Conservation (phyloP, 1,140 invertebrate species). For the Lasioglossum baleicum region DNA sequence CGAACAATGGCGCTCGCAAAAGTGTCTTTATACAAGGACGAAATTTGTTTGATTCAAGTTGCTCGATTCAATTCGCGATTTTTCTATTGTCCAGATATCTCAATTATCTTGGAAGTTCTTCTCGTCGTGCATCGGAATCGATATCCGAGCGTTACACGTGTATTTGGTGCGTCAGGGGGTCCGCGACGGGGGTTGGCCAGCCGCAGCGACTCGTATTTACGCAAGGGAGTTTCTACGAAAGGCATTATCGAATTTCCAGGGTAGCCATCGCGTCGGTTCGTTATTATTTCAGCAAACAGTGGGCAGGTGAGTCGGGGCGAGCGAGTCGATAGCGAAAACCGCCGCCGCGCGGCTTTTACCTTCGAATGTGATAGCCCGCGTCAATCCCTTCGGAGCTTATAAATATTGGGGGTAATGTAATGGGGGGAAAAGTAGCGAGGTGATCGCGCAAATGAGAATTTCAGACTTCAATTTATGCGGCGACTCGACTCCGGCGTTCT, state of each 20-base stretch:
- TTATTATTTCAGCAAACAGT: constrained; percentile 64
- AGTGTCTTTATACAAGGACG: no score
- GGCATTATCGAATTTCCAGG: constrained; percentile 63
- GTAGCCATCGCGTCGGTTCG: constrained; percentile 21
- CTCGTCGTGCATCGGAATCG: neutral
- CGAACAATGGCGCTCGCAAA: no score
- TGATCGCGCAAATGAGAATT: neutral
- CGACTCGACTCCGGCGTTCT: neutral
- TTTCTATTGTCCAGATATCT: neutral
- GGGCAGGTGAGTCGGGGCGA: constrained; percentile 45
- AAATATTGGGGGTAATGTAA: constrained; percentile 42
- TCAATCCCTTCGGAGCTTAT: constrained; percentile 13
- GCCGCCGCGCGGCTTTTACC: constrained; percentile 3
- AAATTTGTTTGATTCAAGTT: no score
- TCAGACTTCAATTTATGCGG: neutral
- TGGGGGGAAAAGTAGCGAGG: neutral
- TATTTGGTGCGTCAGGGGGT: neutral
- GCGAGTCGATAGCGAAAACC: constrained; percentile 39
- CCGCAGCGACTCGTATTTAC: constrained; percentile 28
- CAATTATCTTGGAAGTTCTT: neutral
- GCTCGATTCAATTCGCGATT: no score
- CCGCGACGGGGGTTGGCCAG: neutral
- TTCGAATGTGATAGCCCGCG: constrained; percentile 13
- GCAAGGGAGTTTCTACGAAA: constrained; percentile 36
- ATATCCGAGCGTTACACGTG: neutral